Conservation (phyloP, 2,888 invertebrate genomes). For the Leistus spinibarbis region DNA sequence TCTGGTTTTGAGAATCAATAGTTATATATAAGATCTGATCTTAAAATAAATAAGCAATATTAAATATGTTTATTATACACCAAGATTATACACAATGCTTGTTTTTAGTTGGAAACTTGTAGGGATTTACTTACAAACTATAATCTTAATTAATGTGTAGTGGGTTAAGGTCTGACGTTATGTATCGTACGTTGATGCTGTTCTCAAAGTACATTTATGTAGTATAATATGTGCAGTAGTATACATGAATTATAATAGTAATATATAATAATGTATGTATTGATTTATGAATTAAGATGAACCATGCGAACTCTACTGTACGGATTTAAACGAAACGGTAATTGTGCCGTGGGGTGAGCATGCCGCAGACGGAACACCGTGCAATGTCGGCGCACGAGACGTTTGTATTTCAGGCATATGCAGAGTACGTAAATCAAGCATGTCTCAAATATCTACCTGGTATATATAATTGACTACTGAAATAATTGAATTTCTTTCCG, state of each 20-base stretch:
- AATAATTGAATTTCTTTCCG: neutral
- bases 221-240: neutral
- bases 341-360: conserved; percentile 77
- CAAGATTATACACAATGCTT: too few relatives aligned
- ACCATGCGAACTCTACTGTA: conserved; percentile 83
- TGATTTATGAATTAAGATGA: conserved; percentile 60
- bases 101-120: too few relatives aligned
- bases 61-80: too few relatives aligned
- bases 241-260: neutral
- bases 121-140: too few relatives aligned
- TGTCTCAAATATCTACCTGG: neutral
- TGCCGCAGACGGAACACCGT: conserved; percentile 85
- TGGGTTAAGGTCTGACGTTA: too few relatives aligned
- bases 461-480: neutral
- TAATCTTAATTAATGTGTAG: too few relatives aligned
- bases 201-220: too few relatives aligned
- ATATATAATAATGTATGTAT: neutral
- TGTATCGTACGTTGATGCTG: too few relatives aligned
- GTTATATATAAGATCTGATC: too few relatives aligned
- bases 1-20: too few relatives aligned
- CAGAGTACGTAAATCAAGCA: conserved; percentile 60
- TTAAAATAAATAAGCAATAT: too few relatives aligned
- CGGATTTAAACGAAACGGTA: conserved; percentile 74
- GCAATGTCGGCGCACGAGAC: conserved; percentile 78
- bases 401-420: conserved; percentile 83